Percentiles rank a stretch among this genome's conserved stretches.
Evolutionary conservation across 2,888 invertebrate genomes (phyloP).

Genomic region (Synanthedon myopaeformis): DNA sequence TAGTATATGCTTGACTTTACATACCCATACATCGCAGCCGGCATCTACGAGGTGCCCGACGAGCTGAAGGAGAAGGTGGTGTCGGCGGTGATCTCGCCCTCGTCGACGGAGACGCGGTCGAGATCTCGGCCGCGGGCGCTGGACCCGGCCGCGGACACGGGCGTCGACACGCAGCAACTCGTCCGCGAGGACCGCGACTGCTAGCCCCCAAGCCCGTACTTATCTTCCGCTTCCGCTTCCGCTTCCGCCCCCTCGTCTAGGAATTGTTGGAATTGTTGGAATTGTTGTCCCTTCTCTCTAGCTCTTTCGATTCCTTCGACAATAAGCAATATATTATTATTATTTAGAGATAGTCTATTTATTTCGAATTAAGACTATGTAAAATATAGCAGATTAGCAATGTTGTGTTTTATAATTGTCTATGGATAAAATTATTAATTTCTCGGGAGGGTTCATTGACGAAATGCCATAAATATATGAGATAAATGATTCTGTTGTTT

Average conservation of each 20-base stretch:
- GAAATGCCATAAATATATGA: slow-evolving; percentile 65
- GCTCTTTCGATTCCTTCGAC: slow-evolving; percentile 57
- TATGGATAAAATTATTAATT: slow-evolving; percentile 24
- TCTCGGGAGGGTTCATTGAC: slow-evolving; percentile 38
- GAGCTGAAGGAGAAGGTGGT: slow-evolving; percentile 77
- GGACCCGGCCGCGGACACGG: slow-evolving; percentile 88
- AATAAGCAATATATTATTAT: slow-evolving; percentile 58
- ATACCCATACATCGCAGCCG: too few relatives aligned
- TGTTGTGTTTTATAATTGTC: slow-evolving; percentile 67
- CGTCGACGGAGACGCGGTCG: slow-evolving; percentile 83
- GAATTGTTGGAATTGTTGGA: too few relatives aligned
- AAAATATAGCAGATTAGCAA: slow-evolving; percentile 59
- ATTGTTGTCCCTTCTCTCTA: slow-evolving; percentile 17
- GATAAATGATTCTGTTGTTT: slow-evolving; percentile 59
- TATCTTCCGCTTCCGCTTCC: too few relatives aligned
- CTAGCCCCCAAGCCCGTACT: slow-evolving; percentile 21
- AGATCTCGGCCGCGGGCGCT: slow-evolving; percentile 81
- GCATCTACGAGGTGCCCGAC: slow-evolving; percentile 86
- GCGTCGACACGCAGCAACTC: slow-evolving; percentile 90
- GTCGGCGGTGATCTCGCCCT: slow-evolving; percentile 84
- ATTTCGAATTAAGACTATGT: slow-evolving; percentile 66
- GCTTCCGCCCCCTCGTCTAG: slow-evolving; percentile 15
- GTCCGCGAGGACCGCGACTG: slow-evolving; percentile 86
- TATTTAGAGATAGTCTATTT: slow-evolving; percentile 62
- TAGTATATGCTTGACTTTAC: too few relatives aligned